phyloP scores from a whole-genome alignment of 2,888 invertebrate genomes.

The Tillus elongatus region DNA sequence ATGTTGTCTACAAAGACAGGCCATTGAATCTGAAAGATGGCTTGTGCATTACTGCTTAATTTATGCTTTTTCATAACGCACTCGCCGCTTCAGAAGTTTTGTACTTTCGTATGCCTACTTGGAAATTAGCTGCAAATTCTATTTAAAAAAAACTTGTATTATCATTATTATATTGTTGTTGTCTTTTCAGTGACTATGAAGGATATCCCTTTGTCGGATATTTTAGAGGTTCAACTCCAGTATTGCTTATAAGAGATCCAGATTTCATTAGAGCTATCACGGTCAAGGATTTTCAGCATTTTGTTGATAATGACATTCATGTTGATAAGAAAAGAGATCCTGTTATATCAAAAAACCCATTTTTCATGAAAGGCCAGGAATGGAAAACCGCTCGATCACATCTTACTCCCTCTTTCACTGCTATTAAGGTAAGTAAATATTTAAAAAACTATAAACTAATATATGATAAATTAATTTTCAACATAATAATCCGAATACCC shows the following conservation, averaged over 20 bases:
- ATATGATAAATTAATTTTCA: too few relatives aligned
- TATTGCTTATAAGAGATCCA: constrained; percentile 29
- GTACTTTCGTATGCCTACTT: too few relatives aligned
- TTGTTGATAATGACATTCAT: constrained; percentile 26
- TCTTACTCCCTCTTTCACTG: constrained; percentile 42
- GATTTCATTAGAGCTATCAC: constrained; percentile 31
- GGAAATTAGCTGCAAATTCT: too few relatives aligned
- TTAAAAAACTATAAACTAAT: too few relatives aligned
- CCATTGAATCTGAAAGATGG: too few relatives aligned
- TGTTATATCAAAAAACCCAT: constrained; percentile 38
- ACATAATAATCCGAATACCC: too few relatives aligned
- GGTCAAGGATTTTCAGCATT: constrained; percentile 30
- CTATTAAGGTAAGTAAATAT: constrained; percentile 35
- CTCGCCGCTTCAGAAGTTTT: too few relatives aligned
- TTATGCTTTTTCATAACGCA: too few relatives aligned
- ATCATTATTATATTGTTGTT: too few relatives aligned
- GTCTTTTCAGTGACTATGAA: constrained; percentile 13
- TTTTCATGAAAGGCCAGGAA: constrained; percentile 36
- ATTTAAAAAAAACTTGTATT: too few relatives aligned
- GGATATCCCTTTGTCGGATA: constrained; percentile 28
- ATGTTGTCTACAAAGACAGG: too few relatives aligned
- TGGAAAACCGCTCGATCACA: constrained; percentile 42
- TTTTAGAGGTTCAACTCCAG: constrained; percentile 26
- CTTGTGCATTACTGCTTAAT: too few relatives aligned
- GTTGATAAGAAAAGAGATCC: constrained; percentile 37